phyloP scores from a whole-genome alignment of 2,113 vertebrate genomes.

The Corythornis cristatus region DNA sequence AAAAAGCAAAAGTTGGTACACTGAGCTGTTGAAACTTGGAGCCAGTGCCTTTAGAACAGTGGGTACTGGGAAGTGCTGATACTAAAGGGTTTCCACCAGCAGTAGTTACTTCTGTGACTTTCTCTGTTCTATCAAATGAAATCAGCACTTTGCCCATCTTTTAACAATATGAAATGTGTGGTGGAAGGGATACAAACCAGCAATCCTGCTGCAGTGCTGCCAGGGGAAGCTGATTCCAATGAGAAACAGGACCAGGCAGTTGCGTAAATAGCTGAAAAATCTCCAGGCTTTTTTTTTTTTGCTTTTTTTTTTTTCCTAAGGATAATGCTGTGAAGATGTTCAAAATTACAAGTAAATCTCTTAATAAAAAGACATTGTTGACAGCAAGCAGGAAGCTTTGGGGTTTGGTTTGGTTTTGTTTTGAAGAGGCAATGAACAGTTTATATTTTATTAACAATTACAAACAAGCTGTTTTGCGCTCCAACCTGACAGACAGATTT shows the following conservation, averaged over 20 bases:
- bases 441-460: slow-evolving; percentile 16
- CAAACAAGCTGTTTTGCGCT: background rate
- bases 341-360: slow-evolving; percentile 77
- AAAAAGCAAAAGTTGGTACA: background rate
- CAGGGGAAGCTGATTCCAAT: background rate
- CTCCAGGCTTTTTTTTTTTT: background rate
- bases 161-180: background rate
- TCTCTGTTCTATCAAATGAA: background rate
- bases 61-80: background rate
- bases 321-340: slow-evolving; percentile 63
- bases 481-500: background rate
- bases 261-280: slow-evolving; percentile 51
- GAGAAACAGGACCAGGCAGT: background rate
- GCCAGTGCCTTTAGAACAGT: background rate
- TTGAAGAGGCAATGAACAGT: background rate
- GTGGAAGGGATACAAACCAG: background rate
- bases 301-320: background rate
- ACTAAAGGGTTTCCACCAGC: background rate
- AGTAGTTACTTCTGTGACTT: background rate
- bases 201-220: background rate
- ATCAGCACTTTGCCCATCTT: background rate
- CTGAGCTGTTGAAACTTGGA: background rate
- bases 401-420: background rate
- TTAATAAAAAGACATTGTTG: slow-evolving; percentile 62
- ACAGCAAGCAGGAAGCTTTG: slow-evolving; percentile 37